phyloP scores from a whole-genome alignment of 1,140 invertebrate genomes.

The Stegodyphus mimosarum region DNA sequence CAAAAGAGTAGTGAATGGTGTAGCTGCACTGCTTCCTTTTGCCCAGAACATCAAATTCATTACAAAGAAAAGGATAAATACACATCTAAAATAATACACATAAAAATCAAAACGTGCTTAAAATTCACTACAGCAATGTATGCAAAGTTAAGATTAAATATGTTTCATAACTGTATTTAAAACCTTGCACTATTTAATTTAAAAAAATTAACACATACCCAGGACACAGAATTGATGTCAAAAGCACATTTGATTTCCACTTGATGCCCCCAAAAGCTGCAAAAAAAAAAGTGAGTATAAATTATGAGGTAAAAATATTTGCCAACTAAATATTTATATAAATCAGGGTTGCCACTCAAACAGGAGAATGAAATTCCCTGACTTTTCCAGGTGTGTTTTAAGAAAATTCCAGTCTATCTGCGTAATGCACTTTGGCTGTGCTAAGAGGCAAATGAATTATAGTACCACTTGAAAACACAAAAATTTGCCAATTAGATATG shows the following conservation, averaged over 20 bases:
- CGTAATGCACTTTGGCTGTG: too few relatives aligned
- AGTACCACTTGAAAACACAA: too few relatives aligned
- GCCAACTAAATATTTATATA: neutral
- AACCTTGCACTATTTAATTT: neutral
- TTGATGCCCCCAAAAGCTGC: slow-evolving; percentile 90
- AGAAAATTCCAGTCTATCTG: too few relatives aligned
- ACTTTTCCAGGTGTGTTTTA: too few relatives aligned
- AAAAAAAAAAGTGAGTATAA: neutral
- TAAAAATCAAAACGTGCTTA: slow-evolving; percentile 13
- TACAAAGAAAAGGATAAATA: slow-evolving; percentile 95
- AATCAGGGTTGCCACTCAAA: too few relatives aligned
- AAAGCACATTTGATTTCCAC: slow-evolving; percentile 97
- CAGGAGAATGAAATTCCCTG: too few relatives aligned
- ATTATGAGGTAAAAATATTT: neutral
- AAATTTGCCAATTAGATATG: too few relatives aligned
- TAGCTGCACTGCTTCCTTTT: slow-evolving; percentile 92
- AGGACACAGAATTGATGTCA: slow-evolving; percentile 93
- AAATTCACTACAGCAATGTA: neutral
- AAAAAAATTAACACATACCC: slow-evolving; percentile 75
- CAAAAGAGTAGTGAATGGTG: slow-evolving; percentile 97
- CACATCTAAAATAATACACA: slow-evolving; percentile 77
- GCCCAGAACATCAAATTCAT: slow-evolving; percentile 97
- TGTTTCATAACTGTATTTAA: too few relatives aligned
- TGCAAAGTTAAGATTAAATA: too few relatives aligned
- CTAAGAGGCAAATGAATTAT: too few relatives aligned